A percentile compares a stretch with the other conserved stretches of the same genome.
Conservation (phyloP, 2,888 invertebrate species). For the Chaetoderma sp. region DNA sequence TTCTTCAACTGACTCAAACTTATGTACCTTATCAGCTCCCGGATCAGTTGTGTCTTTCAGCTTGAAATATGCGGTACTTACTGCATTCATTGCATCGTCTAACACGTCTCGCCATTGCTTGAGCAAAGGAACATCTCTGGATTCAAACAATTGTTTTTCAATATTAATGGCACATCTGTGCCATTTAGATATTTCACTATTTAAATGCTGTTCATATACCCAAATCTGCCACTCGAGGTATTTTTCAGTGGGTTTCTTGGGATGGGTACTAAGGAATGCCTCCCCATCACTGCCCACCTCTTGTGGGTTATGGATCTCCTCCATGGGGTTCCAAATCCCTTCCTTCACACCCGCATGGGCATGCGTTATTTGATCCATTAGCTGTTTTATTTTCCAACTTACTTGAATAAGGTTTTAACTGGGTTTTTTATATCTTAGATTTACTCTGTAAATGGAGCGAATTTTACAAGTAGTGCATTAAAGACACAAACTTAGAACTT, state of each 20-base stretch:
- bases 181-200: not conserved
- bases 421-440: too few species aligned
- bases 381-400: too few species aligned
- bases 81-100: not conserved
- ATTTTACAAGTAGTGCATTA: too few species aligned
- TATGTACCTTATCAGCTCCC: not conserved
- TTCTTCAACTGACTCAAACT: too few species aligned
- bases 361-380: too few species aligned
- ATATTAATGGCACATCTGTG: not conserved
- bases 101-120: not conserved
- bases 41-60: not conserved
- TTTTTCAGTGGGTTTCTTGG: not conserved
- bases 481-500: too few species aligned
- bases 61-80: not conserved
- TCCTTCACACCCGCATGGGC: too few species aligned
- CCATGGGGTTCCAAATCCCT: too few species aligned
- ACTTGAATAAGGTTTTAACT: too few species aligned
- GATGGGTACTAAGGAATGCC: not conserved
- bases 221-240: not conserved
- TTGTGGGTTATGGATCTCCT: too few species aligned
- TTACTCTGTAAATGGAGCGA: too few species aligned
- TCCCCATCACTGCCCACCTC: too few species aligned
- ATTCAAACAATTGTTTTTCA: not conserved
- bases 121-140: not conserved
- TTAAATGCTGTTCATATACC: not conserved